Evolutionary conservation across 2,113 vertebrate genomes (phyloP).

Genomic region (Osmerus eperlanus): DNA sequence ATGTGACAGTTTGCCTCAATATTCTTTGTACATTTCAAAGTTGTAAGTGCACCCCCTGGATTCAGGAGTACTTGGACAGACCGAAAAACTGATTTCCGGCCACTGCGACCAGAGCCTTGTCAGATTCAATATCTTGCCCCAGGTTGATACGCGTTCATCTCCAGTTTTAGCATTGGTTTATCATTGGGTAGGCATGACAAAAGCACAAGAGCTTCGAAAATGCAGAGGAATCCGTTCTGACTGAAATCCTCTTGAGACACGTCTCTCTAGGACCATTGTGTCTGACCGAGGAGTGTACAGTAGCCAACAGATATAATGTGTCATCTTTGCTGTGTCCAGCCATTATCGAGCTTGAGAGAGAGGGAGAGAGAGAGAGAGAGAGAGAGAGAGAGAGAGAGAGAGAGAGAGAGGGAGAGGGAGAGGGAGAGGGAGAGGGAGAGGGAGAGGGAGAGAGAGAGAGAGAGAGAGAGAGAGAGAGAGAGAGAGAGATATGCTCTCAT

Average conservation of each 20-base stretch:
- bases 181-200: constrained; percentile 19
- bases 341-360: too few species aligned
- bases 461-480: too few species aligned
- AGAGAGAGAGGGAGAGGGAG: too few species aligned
- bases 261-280: constrained; percentile 5
- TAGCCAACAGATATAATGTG: neutral
- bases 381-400: too few species aligned
- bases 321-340: too few species aligned
- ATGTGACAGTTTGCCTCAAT: neutral
- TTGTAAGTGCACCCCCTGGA: constrained; percentile 23
- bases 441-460: too few species aligned
- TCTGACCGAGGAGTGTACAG: constrained; percentile 7
- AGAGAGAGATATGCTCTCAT: too few species aligned
- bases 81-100: constrained; percentile 33
- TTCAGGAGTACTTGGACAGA: constrained; percentile 38
- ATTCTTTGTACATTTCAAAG: constrained; percentile 15
- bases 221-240: constrained; percentile 1
- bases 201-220: constrained; percentile 11
- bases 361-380: too few species aligned
- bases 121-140: constrained; percentile 48
- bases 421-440: too few species aligned
- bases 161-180: constrained; percentile 39
- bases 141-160: constrained; percentile 44
- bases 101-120: constrained; percentile 48
- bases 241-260: neutral